These are phyloP conservation scores for Melinopterus prodromus DNA, from an alignment of 2,888 invertebrate genomes.

Conservation along the genomic window DNA sequence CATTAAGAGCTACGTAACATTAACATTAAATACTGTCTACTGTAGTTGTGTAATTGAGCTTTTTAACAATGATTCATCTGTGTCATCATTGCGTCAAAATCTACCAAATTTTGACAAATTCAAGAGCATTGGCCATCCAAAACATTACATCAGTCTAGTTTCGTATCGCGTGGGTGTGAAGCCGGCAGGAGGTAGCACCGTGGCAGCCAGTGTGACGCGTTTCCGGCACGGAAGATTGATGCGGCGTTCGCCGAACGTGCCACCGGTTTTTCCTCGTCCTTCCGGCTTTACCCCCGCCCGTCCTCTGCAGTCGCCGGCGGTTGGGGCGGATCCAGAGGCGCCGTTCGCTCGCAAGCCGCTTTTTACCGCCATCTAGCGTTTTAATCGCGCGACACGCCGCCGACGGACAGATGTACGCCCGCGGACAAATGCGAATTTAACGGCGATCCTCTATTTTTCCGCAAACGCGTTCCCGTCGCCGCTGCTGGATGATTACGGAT, in stretches of 20 bases:
- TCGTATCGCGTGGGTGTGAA: not conserved
- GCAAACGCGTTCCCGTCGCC: not conserved
- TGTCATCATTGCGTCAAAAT: no score
- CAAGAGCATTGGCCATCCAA: not conserved
- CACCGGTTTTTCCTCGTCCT: conserved; percentile 14
- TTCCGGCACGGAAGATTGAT: conserved; percentile 24
- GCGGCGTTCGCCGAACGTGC: conserved; percentile 19
- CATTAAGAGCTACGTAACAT: no score
- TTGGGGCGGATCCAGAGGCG: not conserved
- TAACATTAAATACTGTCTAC: no score
- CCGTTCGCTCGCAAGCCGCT: not conserved
- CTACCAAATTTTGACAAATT: not conserved
- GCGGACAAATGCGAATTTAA: conserved; percentile 4
- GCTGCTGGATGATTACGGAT: not conserved
- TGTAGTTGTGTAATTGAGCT: no score
- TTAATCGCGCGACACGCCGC: not conserved
- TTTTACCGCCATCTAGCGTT: not conserved
- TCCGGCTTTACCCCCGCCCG: not conserved
- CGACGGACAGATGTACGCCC: not conserved
- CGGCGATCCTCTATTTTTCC: not conserved
- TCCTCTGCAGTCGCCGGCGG: no score
- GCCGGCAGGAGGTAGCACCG: not conserved
- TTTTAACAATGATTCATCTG: no score
- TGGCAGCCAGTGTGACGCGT: conserved; percentile 27
- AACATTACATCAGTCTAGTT: not conserved